Percentiles rank a stretch among this genome's conserved stretches.
Conservation (phyloP, 2,113 vertebrate species). For the Eira barbara region DNA sequence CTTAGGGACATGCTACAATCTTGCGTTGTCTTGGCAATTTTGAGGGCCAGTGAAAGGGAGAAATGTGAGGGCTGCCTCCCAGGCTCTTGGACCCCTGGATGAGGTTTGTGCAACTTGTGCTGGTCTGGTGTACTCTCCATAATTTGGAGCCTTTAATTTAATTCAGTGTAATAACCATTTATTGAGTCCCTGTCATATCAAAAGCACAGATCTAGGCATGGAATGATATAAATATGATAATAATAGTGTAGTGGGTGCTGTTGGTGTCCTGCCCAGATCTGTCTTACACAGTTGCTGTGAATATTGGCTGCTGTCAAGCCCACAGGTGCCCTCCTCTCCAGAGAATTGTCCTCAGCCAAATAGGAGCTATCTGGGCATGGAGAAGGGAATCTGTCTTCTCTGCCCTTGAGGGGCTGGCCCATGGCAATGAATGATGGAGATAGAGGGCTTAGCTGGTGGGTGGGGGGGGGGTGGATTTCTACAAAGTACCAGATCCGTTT, state of each 20-base stretch:
- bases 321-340: not conserved
- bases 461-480: not conserved
- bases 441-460: not conserved
- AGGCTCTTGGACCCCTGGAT: not conserved
- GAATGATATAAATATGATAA: not conserved
- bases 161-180: not conserved
- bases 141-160: constrained; percentile 20
- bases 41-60: constrained; percentile 2
- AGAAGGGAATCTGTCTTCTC: not conserved
- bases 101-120: not conserved
- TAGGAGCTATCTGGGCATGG: not conserved
- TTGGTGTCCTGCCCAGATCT: not conserved
- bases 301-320: not conserved
- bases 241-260: not conserved
- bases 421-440: not conserved
- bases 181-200: not conserved
- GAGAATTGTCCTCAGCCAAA: not conserved
- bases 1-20: not conserved
- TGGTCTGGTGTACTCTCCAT: not conserved
- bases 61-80: not conserved
- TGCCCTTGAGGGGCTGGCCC: not conserved
- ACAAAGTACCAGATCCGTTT: not conserved
- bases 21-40: not conserved
- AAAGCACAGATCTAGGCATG: not conserved
- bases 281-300: not conserved